phyloP scores from a whole-genome alignment of 2,113 vertebrate species.

The Sturnus vulgaris region DNA sequence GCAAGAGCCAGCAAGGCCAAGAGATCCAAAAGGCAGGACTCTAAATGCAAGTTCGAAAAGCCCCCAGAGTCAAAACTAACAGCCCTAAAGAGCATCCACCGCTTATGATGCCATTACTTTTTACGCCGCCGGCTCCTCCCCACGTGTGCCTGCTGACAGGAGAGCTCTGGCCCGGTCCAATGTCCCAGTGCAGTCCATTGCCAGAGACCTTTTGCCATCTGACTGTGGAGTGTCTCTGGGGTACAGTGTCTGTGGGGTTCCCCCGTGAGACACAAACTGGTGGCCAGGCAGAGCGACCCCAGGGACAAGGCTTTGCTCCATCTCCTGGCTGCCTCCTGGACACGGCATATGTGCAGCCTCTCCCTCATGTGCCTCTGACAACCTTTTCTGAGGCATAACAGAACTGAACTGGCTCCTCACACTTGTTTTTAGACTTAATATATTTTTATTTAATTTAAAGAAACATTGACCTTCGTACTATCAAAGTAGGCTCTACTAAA shows the following conservation, averaged over 20 bases:
- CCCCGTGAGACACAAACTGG: background rate
- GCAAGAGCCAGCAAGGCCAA: background rate
- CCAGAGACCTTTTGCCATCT: too few relatives aligned
- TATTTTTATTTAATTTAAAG: background rate
- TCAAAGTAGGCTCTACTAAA: background rate
- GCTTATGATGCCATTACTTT: background rate
- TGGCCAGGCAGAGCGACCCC: background rate
- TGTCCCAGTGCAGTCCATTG: background rate
- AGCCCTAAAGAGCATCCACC: background rate
- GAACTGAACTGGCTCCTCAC: background rate
- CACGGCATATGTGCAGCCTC: rapidly evolving
- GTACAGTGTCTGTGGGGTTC: rapidly evolving
- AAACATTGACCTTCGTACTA: background rate
- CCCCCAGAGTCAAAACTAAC: background rate
- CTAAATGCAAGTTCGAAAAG: background rate
- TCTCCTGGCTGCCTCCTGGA: background rate
- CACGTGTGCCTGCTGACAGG: too few relatives aligned
- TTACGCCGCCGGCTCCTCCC: background rate
- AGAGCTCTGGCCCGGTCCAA: too few relatives aligned
- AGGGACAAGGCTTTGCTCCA: background rate
- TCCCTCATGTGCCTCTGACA: background rate
- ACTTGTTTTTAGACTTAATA: background rate
- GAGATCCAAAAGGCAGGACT: background rate
- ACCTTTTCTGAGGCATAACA: background rate
- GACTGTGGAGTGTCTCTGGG: too few relatives aligned